These are phyloP conservation scores for Nasonia oneida DNA, from an alignment of 2,888 invertebrate species.

Conservation along the genomic window DNA sequence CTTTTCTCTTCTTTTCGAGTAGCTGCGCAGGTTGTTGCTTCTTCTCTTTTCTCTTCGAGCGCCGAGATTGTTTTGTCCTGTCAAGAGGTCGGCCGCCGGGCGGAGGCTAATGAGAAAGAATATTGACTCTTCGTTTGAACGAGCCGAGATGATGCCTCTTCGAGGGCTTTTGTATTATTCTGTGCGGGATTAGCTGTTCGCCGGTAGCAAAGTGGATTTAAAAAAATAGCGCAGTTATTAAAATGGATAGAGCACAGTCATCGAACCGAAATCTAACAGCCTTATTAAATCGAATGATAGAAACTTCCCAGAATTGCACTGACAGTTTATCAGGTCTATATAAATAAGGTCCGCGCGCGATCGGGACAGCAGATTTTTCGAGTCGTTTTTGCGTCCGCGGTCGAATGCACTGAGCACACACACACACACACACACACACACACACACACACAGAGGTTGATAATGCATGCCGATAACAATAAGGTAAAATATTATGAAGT, in stretches of 20 bases:
- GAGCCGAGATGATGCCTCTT: background rate
- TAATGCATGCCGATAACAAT: conserved; percentile 33
- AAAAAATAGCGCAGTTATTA: background rate
- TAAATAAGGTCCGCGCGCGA: conserved; percentile 2
- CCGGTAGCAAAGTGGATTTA: background rate
- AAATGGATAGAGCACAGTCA: background rate
- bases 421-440: background rate
- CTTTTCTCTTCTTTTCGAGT: conserved; percentile 45
- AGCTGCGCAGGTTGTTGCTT: conserved; percentile 41
- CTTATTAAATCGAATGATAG: background rate
- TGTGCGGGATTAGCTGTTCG: background rate
- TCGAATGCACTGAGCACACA: background rate
- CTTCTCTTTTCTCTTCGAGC: conserved; percentile 36
- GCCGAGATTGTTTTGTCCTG: conserved; percentile 71
- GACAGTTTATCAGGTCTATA: background rate
- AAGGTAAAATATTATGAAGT: conserved; percentile 35
- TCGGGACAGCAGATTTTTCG: background rate
- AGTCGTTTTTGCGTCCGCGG: background rate
- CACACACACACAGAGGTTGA: conserved; percentile 2
- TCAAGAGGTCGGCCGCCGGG: conserved; percentile 44
- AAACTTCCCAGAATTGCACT: background rate
- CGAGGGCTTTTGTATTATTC: background rate
- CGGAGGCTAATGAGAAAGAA: conserved; percentile 69
- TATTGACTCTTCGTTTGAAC: conserved; percentile 48
- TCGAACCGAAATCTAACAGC: background rate